Base-by-base conservation (phyloP, 1,140 invertebrate genomes). In the Stegodyphus dumicola region DNA sequence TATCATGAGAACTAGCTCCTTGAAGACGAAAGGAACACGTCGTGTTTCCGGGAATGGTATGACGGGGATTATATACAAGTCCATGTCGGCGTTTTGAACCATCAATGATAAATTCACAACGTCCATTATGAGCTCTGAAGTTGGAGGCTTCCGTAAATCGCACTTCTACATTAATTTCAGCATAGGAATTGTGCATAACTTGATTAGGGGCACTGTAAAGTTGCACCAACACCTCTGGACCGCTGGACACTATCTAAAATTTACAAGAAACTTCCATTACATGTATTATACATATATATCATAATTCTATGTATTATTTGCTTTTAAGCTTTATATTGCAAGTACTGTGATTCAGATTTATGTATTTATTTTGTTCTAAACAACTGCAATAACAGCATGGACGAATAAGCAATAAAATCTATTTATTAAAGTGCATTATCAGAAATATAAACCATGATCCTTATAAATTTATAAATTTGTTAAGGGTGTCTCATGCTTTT, bases 131-230 rank as follows among this genome's bases (percentile, higher is more conserved):
- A 15, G 86, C 88, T 53, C 71, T 54, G 18, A 56, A 84, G 53
- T 78, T 79, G 79, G 18, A 88, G 88, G 88, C 89, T 6, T 88
- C 90, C 88, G 95, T 93, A 93, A 95, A 96, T 9, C 96, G 92
- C n/a, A 95, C 95, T 92, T 95, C 94, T 86, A 96, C 95, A 92
- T 96, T 94, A 65, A 97, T 91, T 89, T 97, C 95, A 90, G 96
- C 73, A 33, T 85, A 67, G 6, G 88, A 94, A 71, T 94, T 94
- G 87, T 94, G 92, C 90, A 97, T 95, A 85, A 95, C 96, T 88
- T 96, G 96, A 91, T 95, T 96, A 5, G 95, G 95, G 48, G 95
- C 96, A n/a, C 95, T 96, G 83, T 95, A 95, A 90, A 97, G 96
- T 90, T 96, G 95, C 49, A 97, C 95, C 69, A 97, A 91, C 84